Conservation (phyloP, 2,113 vertebrate species). For the Heterocephalus glaber region DNA sequence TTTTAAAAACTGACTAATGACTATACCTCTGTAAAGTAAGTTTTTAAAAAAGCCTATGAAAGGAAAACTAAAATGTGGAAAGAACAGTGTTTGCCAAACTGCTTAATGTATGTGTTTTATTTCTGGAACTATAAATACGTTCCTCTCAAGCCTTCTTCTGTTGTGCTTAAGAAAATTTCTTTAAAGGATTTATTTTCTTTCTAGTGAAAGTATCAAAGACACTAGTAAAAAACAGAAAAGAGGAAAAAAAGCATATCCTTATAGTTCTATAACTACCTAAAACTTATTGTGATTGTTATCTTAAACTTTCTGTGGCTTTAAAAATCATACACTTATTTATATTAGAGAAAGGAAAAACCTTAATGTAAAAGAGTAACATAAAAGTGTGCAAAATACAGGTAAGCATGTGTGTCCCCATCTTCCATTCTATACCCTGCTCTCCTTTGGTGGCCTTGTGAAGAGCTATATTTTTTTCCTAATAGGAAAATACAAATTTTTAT, state of each 20-base stretch:
- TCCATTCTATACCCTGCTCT: not conserved
- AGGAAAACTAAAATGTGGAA: not conserved
- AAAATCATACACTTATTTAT: not conserved
- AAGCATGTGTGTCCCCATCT: not conserved
- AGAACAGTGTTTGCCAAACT: not conserved
- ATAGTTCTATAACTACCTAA: not conserved
- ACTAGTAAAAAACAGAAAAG: not conserved
- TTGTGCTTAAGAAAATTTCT: not conserved
- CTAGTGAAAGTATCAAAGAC: not conserved
- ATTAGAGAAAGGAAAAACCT: not conserved
- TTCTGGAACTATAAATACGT: not conserved
- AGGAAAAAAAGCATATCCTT: not conserved
- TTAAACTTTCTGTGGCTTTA: not conserved
- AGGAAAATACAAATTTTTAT: not conserved
- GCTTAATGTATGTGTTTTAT: not conserved
- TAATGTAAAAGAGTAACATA: not conserved
- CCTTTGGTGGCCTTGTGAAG: not conserved
- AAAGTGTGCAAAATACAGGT: not conserved
- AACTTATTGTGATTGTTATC: not conserved
- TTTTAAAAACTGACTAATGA: slow-evolving; percentile 4
- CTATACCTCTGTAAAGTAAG: not conserved
- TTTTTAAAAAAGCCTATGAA: not conserved
- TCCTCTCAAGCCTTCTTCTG: not conserved
- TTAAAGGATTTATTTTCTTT: not conserved
- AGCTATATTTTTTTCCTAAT: not conserved